Evolutionary conservation across 1,140 invertebrate genomes (phyloP).

Genomic region (Drosophila suzukii): DNA sequence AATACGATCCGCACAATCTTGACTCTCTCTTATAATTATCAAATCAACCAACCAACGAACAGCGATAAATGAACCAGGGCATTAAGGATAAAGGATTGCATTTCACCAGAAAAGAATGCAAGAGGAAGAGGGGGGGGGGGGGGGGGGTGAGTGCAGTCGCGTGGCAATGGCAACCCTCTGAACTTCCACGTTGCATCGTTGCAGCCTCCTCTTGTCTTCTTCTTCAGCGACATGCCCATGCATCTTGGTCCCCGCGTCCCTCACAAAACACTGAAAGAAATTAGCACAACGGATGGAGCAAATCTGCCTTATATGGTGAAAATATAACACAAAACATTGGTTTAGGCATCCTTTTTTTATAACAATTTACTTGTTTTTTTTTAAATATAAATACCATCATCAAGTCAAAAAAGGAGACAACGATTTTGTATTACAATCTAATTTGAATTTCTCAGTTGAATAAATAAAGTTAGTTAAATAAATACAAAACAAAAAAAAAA

Average conservation of each 20-base stretch:
- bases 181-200: slow-evolving; percentile 12
- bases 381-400: no score
- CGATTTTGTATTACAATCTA: no score
- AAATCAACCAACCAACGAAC: slow-evolving; percentile 44
- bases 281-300: no score
- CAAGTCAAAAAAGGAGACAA: no score
- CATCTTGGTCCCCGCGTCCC: not conserved
- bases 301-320: no score
- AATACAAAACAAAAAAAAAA: no score
- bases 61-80: slow-evolving; percentile 1
- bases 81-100: slow-evolving; percentile 44
- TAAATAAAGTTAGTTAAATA: no score
- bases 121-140: no score
- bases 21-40: slow-evolving; percentile 66
- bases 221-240: not conserved
- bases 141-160: slow-evolving; percentile 13
- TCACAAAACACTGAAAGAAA: not conserved
- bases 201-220: slow-evolving; percentile 4
- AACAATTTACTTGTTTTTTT: no score
- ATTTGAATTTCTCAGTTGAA: no score
- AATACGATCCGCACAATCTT: slow-evolving; percentile 25
- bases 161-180: slow-evolving; percentile 19
- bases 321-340: no score
- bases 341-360: no score
- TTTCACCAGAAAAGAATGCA: slow-evolving; percentile 16